A percentile compares a stretch with the other conserved stretches of the same genome.
Conservation (phyloP, 1,140 invertebrate genomes). For the Drosophila willistoni region DNA sequence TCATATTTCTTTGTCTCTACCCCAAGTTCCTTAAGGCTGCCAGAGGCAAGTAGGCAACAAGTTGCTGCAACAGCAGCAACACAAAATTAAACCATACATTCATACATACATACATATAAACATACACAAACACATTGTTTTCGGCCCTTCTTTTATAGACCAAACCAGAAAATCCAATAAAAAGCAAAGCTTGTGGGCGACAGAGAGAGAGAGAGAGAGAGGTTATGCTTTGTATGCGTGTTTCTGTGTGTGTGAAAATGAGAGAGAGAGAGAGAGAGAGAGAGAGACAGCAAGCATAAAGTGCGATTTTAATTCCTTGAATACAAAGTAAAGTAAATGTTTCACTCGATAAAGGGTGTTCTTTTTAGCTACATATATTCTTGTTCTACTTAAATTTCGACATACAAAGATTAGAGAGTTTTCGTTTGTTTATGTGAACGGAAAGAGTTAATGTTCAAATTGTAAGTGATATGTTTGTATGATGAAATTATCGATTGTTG, state of each 20-base stretch:
- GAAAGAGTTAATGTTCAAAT: background rate
- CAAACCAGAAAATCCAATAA: slow-evolving; percentile 72
- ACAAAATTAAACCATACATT: slow-evolving; percentile 46
- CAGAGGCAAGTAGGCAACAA: slow-evolving; percentile 54
- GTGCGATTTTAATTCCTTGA: slow-evolving; percentile 79
- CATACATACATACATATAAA: slow-evolving; percentile 27
- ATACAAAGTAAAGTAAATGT: slow-evolving; percentile 79
- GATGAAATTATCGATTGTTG: too few relatives aligned
- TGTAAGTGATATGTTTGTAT: too few relatives aligned
- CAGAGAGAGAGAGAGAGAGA: slow-evolving; percentile 14
- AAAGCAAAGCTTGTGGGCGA: slow-evolving; percentile 59
- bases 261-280: background rate
- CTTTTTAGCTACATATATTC: background rate
- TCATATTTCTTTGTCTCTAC: slow-evolving; percentile 30
- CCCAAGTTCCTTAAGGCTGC: slow-evolving; percentile 2
- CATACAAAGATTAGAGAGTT: background rate
- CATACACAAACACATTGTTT: slow-evolving; percentile 34
- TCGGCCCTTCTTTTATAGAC: slow-evolving; percentile 76
- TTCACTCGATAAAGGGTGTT: slow-evolving; percentile 31
- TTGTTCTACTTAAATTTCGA: background rate
- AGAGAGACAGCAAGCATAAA: slow-evolving; percentile 41
- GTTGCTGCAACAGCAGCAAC: slow-evolving; percentile 59
- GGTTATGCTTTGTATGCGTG: slow-evolving; percentile 17
- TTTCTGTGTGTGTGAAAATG: slow-evolving; percentile 22
- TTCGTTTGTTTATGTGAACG: background rate